Evolutionary conservation across 1,140 invertebrate genomes (phyloP), one percentile per base, ranked within the genome.

Genomic region (Drosophila virilis): DNA sequence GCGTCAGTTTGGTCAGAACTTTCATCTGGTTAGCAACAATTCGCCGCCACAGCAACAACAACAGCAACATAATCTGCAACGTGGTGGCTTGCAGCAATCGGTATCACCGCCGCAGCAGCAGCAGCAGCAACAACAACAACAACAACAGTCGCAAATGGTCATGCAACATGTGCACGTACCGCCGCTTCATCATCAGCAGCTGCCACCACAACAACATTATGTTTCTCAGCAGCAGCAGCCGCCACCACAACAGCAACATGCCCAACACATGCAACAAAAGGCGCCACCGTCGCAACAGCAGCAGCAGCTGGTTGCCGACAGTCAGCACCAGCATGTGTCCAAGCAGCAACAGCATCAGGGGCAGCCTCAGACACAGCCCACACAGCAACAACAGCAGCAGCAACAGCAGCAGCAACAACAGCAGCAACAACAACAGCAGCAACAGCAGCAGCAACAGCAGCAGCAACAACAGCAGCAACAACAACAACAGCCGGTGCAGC

Each of bases 281-380:
- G 93, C 93, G 37, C 79, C 94, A 43, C 93, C 94, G 80, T 93
- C 93, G 45, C 69, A 80, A 22, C 78, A 80, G 10, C 46, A 72
- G 17, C 73, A 61, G 8, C 68, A 67, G 13, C 40, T 59, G 33
- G 33, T 65, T 8, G 48, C 58, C 22, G 65, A 72, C 9, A 92
- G 75, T 90, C 92, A 77, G 61, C 81, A 85, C 38, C 84, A 79
- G 35, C 90, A 37, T 43, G 88, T 66, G 90, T 86, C 17, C 81
- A 93, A 77, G 90, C 92, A 80, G 55, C 90, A 92, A 58, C 67
- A 62, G 43, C 67, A 86, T 38, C 89, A 80, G 10, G 84, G 84
- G 43, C 83, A 79, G 69, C 43, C 64, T 6, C 91, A 89, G 40
- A 59, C 61, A 9, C 78, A 57, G 58, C 65, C 68, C 8, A 61